Evolutionary conservation across 2,888 invertebrate species (phyloP), one percentile per base, ranked within the genome.

Genomic region (Dasysyrphus tricinctus): DNA sequence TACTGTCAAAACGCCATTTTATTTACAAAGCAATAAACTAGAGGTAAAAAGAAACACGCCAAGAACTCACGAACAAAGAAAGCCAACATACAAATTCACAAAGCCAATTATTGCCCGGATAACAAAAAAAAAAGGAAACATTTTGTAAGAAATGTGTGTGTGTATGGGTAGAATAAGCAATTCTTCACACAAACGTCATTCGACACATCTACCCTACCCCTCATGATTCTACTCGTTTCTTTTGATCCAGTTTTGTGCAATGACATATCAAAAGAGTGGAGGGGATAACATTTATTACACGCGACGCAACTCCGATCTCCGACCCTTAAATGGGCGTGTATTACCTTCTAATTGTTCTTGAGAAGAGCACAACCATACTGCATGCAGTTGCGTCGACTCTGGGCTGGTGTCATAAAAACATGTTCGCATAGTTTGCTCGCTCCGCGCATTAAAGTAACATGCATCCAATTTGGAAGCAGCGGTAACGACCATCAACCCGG

Each of bases 361-460:
- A 75, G 82, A 86, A 79, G 82, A 86, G 82, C 65, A 75, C 86
- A 74, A 65, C 78, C 65, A 75, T 86, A 82, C 39, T 79, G 24
- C 14, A 44, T 56, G 59, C 44, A 70, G 34, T 56, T 42, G 78
- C 51, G 39, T 75, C 57, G 75, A 82, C 86, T 82, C 78, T 65
- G 54, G 78, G 57, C 59, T 16, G 47, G 59, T 72, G 82, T 75
- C 86, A 86, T 86, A 78, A 86, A 82, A 86, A 86, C 74, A 82
- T 37, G 77, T 37, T 86, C 82, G 74, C 82, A 82, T 86, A 86
- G 86, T 86, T 82, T 75, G 86, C 75, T 86, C 72, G 86, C 82
- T 86, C 44, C 86, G 86, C 86, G 86, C 86, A 86, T 78, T 81
- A 86, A 86, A 86, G 86, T 82, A 86, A 82, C 86, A 82, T 86